Base-by-base conservation (phyloP, 2,113 vertebrate genomes). In the Nothoprocta pentlandii region DNA sequence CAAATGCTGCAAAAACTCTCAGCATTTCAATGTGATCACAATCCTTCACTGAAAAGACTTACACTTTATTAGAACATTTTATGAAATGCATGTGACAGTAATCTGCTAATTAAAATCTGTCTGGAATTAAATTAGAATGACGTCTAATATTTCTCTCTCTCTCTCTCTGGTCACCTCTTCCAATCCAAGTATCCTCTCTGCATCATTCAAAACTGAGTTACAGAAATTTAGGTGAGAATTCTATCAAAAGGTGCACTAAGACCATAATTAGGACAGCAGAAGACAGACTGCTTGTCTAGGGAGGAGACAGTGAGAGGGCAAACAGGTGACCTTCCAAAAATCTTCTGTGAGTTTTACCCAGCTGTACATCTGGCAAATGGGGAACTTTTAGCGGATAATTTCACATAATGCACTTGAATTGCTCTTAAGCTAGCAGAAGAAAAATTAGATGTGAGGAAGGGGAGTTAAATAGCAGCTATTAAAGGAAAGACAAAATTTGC, bases 391-490 rank as follows among this genome's bases (percentile, higher is more conserved):
- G 58, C 41, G 42, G 16, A 28, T 92, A 59, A 83, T 91, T 93
- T 93, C 83, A 49, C 28, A 79, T 67, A 87, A 89, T 42, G 63
- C 79, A 69, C 8, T 78, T 64, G 23, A 68, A 64, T 30, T 73
- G 59, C 59, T 96, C 91, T 79, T 70, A 95, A 94, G 54, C 26
- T 42, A 93, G 51, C 49, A 81, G 93, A 93, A 85, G 15, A 85
- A 64, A 87, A 93, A 47, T 25, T 30, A 76, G 77, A 84, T 56
- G 25, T 28, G 49, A 89, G 28, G 58, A 61, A 92, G 67, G 42
- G 92, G 84, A 87, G 30, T 91, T 87, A 91, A 94, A 93, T 49
- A 77, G 62, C 80, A 95, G 69, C 88, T 91, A 79, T 93, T 89
- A 84, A 84, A 92, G 71, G 30, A 92, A 82, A 85, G 87, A 80